Percentiles rank a stretch among this genome's conserved stretches.
These are phyloP conservation scores for Myotis findleyi DNA, from an alignment of 2,797 vertebrate genomes.

Conservation along the genomic window DNA sequence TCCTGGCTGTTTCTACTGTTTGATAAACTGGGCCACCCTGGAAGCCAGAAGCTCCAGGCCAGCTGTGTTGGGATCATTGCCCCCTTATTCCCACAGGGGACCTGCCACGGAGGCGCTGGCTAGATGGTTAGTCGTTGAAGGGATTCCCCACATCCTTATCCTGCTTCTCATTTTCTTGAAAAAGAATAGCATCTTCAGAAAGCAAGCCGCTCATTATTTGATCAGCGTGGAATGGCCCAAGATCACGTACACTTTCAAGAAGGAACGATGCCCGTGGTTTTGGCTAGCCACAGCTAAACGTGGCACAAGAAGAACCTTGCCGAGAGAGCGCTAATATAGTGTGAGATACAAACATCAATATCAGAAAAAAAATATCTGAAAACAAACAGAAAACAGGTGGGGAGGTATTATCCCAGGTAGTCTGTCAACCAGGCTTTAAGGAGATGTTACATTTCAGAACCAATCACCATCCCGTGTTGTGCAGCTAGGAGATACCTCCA, in stretches of 20 bases:
- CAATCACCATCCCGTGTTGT: neutral
- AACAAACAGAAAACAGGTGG: neutral
- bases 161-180: constrained; percentile 18
- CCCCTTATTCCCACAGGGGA: neutral
- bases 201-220: neutral
- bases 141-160: neutral
- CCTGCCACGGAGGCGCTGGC: neutral
- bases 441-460: neutral
- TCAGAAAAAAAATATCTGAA: neutral
- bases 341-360: neutral
- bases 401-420: neutral
- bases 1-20: neutral
- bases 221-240: neutral
- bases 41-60: neutral
- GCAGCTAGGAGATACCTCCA: neutral
- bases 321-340: neutral
- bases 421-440: neutral
- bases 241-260: neutral
- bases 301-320: neutral
- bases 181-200: neutral
- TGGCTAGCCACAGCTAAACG: neutral
- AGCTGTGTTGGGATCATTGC: neutral
- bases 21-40: neutral
- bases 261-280: neutral
- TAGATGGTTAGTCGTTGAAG: neutral